Percentiles rank a stretch among this genome's conserved stretches.
These are phyloP conservation scores for Erethizon dorsatum DNA, from an alignment of 2,797 vertebrate species.

Conservation along the genomic window DNA sequence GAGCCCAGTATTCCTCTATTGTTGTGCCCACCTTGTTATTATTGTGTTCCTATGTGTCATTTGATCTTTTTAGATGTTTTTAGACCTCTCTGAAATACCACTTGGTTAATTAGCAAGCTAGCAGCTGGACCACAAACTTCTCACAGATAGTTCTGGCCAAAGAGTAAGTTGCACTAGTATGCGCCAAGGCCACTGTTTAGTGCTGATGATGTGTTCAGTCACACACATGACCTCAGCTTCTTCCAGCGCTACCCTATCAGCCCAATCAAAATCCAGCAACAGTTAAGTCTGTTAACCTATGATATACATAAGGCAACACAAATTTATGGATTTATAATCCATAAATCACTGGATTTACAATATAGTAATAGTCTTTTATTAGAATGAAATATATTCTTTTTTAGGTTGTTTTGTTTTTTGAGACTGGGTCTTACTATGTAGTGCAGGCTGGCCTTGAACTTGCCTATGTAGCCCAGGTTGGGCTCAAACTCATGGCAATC, in stretches of 20 bases:
- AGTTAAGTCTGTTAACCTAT: constrained; percentile 36
- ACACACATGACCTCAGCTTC: not conserved
- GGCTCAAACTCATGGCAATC: too few relatives aligned
- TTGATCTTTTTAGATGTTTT: not conserved
- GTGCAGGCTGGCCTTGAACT: not conserved
- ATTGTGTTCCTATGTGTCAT: not conserved
- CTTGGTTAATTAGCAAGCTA: not conserved
- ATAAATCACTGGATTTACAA: constrained; percentile 1
- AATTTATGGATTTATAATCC: not conserved
- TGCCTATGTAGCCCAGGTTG: not conserved
- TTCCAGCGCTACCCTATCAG: not conserved
- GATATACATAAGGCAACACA: not conserved
- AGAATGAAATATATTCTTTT: not conserved
- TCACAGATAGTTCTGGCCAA: not conserved
- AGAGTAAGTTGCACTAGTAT: not conserved
- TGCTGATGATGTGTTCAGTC: not conserved
- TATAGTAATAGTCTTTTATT: not conserved
- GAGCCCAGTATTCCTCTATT: not conserved
- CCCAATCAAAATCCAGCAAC: not conserved
- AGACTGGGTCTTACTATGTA: not conserved
- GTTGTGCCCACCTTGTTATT: not conserved
- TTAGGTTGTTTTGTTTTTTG: not conserved
- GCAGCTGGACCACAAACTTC: not conserved
- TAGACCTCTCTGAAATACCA: not conserved
- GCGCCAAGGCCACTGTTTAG: not conserved